Percentiles rank a stretch among this genome's conserved stretches.
phyloP scores from a whole-genome alignment of 1,140 invertebrate species.

The Lanistes nyassanus region DNA sequence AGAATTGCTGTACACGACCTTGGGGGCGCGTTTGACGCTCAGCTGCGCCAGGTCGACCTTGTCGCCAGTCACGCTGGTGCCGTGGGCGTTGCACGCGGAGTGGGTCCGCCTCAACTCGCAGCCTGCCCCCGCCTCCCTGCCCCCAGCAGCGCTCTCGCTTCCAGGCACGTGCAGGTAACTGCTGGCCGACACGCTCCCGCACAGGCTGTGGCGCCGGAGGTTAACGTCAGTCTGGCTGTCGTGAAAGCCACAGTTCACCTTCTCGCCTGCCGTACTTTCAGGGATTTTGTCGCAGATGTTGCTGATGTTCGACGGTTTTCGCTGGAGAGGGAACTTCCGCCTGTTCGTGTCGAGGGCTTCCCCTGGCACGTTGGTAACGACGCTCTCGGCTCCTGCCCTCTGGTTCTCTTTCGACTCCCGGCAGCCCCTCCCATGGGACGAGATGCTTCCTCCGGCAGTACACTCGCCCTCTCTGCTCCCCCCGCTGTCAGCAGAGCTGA shows the following conservation, averaged over 20 bases:
- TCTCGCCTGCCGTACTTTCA: slow-evolving; percentile 45
- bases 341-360: neutral
- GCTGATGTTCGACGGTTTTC: slow-evolving; percentile 58
- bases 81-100: slow-evolving; percentile 9
- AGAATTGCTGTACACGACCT: slow-evolving; percentile 61
- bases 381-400: neutral
- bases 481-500: neutral
- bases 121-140: neutral
- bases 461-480: slow-evolving; percentile 7
- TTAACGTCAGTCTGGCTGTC: slow-evolving; percentile 30
- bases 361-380: slow-evolving; percentile 4
- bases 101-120: slow-evolving; percentile 11
- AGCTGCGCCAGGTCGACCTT: slow-evolving; percentile 27
- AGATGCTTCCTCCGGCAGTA: too few species aligned
- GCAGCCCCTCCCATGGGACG: neutral
- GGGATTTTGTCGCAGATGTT: slow-evolving; percentile 58
- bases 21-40: slow-evolving; percentile 48
- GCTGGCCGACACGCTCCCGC: slow-evolving; percentile 49
- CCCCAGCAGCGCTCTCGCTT: neutral
- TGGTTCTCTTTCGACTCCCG: slow-evolving; percentile 21
- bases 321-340: slow-evolving; percentile 45
- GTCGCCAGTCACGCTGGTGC: slow-evolving; percentile 11
- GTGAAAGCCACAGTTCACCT: slow-evolving; percentile 19
- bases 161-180: slow-evolving; percentile 56
- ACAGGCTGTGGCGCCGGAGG: slow-evolving; percentile 40